Evolutionary conservation across 2,113 vertebrate species (phyloP).

Genomic region (Peromyscus leucopus): DNA sequence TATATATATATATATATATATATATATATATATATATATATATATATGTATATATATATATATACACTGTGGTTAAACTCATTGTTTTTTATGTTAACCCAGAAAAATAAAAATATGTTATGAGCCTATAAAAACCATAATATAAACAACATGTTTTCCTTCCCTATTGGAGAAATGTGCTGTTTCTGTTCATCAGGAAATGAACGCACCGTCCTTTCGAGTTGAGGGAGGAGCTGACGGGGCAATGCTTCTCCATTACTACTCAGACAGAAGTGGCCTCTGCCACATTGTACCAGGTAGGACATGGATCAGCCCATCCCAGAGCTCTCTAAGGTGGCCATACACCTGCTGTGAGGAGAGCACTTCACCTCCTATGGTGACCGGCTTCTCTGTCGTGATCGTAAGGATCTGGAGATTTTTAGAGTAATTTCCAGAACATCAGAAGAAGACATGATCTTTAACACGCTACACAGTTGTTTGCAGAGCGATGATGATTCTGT

Average conservation of each 20-base stretch:
- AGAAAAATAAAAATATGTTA: neutral
- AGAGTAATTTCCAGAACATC: neutral
- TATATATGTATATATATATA: too few relatives aligned
- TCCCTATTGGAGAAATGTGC: neutral
- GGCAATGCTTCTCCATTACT: constrained; percentile 89
- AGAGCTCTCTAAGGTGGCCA: neutral
- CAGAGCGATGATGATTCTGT: constrained; percentile 6
- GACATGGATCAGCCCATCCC: neutral
- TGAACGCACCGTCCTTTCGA: constrained; percentile 89
- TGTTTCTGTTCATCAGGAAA: constrained; percentile 84
- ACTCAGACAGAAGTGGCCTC: constrained; percentile 88
- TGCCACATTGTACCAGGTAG: constrained; percentile 88
- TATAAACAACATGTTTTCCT: neutral
- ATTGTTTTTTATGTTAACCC: neutral
- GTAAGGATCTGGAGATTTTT: neutral
- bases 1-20: too few relatives aligned
- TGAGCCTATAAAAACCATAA: neutral
- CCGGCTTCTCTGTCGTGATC: neutral
- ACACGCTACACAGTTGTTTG: neutral
- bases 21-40: too few relatives aligned
- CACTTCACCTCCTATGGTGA: neutral
- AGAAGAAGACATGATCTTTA: neutral
- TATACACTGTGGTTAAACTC: too few relatives aligned
- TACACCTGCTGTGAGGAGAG: accelerated
- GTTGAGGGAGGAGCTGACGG: constrained; percentile 86